phyloP scores from a whole-genome alignment of 2,888 invertebrate genomes.

The Mesodorylaimus sp. region DNA sequence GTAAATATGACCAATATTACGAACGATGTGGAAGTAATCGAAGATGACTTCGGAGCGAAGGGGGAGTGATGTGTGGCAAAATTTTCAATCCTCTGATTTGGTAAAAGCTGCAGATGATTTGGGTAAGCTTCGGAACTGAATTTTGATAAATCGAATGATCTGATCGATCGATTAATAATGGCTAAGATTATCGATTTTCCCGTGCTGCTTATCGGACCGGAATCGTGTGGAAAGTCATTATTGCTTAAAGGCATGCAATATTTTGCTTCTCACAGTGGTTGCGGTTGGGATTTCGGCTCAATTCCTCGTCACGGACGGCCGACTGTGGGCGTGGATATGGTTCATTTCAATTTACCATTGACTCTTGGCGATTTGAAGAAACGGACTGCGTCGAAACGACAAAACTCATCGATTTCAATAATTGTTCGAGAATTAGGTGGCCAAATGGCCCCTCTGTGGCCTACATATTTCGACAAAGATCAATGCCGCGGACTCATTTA shows the following conservation, averaged over 20 bases:
- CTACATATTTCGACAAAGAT: background rate
- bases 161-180: too few relatives aligned
- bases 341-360: background rate
- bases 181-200: too few relatives aligned
- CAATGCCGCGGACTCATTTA: background rate
- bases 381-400: background rate
- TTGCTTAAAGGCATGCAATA: conserved; percentile 1
- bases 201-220: conserved; percentile 4
- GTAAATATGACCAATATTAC: conserved; percentile 4
- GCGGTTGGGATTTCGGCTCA: background rate
- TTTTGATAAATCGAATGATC: too few relatives aligned
- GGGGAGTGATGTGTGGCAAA: too few relatives aligned
- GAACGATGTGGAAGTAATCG: conserved; percentile 7
- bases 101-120: too few relatives aligned
- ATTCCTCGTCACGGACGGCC: background rate
- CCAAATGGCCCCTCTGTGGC: background rate
- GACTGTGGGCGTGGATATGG: background rate
- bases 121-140: too few relatives aligned
- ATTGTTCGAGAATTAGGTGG: background rate
- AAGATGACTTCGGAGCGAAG: conserved; percentile 13
- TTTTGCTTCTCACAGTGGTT: background rate
- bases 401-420: background rate
- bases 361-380: background rate
- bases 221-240: conserved; percentile 1
- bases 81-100: too few relatives aligned